These are phyloP conservation scores for Peromyscus polionotus DNA, from an alignment of 2,113 vertebrate genomes.

Conservation along the genomic window DNA sequence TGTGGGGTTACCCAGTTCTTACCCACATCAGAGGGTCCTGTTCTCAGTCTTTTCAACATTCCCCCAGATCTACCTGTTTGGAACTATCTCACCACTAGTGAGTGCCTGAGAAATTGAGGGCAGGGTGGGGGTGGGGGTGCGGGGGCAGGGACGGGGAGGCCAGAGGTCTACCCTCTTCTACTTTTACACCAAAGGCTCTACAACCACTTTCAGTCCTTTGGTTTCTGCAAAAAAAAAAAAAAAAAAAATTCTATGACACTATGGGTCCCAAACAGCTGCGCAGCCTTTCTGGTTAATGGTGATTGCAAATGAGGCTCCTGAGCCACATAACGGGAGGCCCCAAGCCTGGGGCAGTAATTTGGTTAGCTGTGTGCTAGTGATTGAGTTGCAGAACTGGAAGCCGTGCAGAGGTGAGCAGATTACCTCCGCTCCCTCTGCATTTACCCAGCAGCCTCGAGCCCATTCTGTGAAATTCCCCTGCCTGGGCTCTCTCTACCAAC, in stretches of 20 bases:
- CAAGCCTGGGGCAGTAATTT: background rate
- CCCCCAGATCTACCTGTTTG: background rate
- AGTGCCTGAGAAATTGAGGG: background rate
- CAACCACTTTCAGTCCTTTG: background rate
- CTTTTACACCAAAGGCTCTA: background rate
- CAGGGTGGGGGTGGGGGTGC: no score
- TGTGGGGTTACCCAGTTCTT: constrained; percentile 14
- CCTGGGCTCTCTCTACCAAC: background rate
- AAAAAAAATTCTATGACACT: background rate
- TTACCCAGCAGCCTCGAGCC: background rate
- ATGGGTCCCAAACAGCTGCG: background rate
- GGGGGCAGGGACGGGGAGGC: no score
- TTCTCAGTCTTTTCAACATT: background rate
- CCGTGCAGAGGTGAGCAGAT: background rate
- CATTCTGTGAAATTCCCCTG: background rate
- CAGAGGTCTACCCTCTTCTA: background rate
- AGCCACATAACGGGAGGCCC: constrained; percentile 23
- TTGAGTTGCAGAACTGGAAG: background rate
- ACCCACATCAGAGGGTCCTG: background rate
- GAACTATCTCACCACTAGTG: background rate
- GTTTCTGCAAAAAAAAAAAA: background rate
- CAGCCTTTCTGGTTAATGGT: constrained; percentile 62
- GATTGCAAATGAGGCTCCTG: constrained; percentile 67
- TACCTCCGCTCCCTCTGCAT: background rate
- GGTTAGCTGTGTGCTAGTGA: constrained; percentile 29